Percentiles rank a stretch among this genome's conserved stretches.
Conservation (phyloP, 2,113 vertebrate species). For the Ptychochromis oligacanthus region DNA sequence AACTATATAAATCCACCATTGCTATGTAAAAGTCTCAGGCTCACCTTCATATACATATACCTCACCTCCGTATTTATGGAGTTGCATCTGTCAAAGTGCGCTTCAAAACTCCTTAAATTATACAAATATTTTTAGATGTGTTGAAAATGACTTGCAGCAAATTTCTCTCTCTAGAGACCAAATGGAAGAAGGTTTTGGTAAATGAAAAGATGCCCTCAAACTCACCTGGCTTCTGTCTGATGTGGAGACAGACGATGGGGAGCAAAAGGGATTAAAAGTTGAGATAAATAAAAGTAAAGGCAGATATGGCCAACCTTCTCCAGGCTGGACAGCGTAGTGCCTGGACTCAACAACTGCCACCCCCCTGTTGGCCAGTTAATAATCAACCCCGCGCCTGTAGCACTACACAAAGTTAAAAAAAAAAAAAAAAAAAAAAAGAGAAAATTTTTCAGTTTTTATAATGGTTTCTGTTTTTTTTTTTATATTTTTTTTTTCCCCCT, state of each 20-base stretch:
- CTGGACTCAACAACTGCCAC: slow-evolving; percentile 23
- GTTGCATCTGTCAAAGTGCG: not conserved
- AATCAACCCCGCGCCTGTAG: slow-evolving; percentile 9
- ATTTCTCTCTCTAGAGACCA: not conserved
- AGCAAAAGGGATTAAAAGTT: slow-evolving; percentile 1
- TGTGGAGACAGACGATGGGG: not conserved
- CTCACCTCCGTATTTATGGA: not conserved
- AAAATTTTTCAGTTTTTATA: not conserved
- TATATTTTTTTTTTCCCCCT: no score
- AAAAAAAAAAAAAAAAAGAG: no score
- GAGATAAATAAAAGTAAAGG: slow-evolving; percentile 28
- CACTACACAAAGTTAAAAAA: not conserved
- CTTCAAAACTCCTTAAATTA: not conserved
- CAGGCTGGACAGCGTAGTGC: slow-evolving; percentile 15
- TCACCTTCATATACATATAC: not conserved
- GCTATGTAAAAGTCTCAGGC: not conserved
- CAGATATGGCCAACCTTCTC: slow-evolving; percentile 11
- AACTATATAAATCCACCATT: not conserved
- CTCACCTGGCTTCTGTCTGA: slow-evolving; percentile 38
- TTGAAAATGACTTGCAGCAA: not conserved
- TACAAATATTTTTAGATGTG: not conserved
- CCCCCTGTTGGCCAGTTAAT: slow-evolving; percentile 51
- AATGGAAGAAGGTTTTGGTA: not conserved
- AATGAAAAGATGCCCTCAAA: not conserved
- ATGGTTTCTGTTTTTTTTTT: no score